Percentiles rank a stretch among this genome's conserved stretches.
Evolutionary conservation across 2,888 invertebrate species (phyloP).

Genomic region (Maniola hyperantus): DNA sequence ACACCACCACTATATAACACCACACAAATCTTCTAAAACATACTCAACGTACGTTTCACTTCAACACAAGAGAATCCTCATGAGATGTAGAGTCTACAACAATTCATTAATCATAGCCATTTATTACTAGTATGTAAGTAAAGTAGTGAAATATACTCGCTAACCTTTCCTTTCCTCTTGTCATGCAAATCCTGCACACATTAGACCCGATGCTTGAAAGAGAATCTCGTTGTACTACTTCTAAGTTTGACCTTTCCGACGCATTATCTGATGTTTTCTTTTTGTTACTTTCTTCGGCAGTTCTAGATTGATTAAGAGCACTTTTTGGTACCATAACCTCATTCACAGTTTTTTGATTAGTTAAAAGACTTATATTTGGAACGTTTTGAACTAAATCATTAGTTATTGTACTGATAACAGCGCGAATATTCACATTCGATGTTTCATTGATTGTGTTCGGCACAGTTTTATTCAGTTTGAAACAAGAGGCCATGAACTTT

Average conservation of each 20-base stretch:
- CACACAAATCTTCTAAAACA: no score
- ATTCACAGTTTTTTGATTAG: conserved; percentile 46
- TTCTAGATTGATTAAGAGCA: conserved; percentile 58
- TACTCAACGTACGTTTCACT: no score
- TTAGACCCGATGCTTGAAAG: conserved; percentile 82
- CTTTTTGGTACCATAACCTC: conserved; percentile 59
- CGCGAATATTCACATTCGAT: conserved; percentile 50
- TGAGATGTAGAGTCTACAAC: no score
- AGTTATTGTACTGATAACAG: conserved; percentile 44
- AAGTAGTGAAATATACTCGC: conserved; percentile 24
- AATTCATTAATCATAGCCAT: no score
- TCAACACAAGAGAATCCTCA: no score
- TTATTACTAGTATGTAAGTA: not conserved
- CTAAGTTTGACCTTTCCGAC: conserved; percentile 65
- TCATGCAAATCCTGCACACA: conserved; percentile 86
- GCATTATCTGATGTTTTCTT: conserved; percentile 62
- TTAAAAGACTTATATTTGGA: conserved; percentile 48
- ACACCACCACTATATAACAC: no score
- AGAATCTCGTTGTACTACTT: conserved; percentile 63
- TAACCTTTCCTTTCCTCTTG: conserved; percentile 72
- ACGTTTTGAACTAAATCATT: conserved; percentile 47
- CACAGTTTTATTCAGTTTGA: conserved; percentile 60
- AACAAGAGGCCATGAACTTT: conserved; percentile 70
- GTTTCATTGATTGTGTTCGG: conserved; percentile 48
- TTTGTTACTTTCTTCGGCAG: conserved; percentile 52